Evolutionary conservation across 2,113 vertebrate species (phyloP).

Genomic region (Pseudopipra pipra): DNA sequence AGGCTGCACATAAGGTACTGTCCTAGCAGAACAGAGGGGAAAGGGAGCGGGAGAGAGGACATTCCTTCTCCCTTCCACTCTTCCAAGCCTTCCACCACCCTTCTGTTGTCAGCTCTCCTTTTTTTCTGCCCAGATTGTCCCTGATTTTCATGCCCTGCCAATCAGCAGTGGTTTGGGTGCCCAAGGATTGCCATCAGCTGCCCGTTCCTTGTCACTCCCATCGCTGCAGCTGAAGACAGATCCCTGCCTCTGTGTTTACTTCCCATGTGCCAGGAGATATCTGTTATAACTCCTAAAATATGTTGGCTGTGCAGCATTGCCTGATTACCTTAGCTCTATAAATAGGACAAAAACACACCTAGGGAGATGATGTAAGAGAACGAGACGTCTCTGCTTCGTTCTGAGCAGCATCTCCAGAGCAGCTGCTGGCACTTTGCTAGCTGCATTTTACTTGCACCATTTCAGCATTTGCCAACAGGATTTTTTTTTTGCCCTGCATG

Average conservation of each 20-base stretch:
- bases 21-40: background rate
- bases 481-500: background rate
- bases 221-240: fast-evolving
- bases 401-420: background rate
- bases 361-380: background rate
- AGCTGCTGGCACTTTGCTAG: background rate
- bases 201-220: background rate
- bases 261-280: background rate
- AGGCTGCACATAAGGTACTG: background rate
- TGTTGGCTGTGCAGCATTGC: background rate
- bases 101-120: background rate
- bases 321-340: background rate
- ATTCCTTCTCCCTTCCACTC: background rate
- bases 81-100: background rate
- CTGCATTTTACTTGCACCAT: background rate
- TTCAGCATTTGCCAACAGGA: background rate
- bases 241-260: background rate
- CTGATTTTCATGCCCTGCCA: background rate
- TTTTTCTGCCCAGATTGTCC: background rate
- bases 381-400: background rate
- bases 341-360: background rate
- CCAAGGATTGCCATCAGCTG: background rate
- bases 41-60: background rate
- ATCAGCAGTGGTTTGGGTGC: background rate
- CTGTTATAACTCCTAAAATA: background rate